Evolutionary conservation across 2,113 vertebrate genomes (phyloP).

Genomic region (Pristiophorus japonicus): DNA sequence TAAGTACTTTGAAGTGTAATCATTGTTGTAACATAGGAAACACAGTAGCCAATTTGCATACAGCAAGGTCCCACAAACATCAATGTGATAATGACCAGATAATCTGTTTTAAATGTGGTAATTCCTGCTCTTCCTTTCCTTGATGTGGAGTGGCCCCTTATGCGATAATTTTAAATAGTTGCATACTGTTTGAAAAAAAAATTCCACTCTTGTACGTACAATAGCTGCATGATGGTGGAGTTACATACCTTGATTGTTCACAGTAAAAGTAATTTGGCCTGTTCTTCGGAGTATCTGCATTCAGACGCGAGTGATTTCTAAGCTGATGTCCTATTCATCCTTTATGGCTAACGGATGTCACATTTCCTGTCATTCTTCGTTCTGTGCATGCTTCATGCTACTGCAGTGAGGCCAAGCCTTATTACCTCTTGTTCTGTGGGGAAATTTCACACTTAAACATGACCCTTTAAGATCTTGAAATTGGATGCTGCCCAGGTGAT

Average conservation of each 20-base stretch:
- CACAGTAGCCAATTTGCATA: not conserved
- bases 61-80: not conserved
- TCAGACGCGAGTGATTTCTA: not conserved
- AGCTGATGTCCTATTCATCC: not conserved
- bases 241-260: not conserved
- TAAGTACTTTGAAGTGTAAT: not conserved
- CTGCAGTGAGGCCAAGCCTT: not conserved
- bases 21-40: not conserved
- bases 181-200: not conserved
- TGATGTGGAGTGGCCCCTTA: not conserved
- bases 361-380: not conserved
- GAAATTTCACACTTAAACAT: not conserved
- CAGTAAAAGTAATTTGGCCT: not conserved
- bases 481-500: not conserved
- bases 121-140: not conserved
- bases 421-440: not conserved
- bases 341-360: not conserved
- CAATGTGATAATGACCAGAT: not conserved
- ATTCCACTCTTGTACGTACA: not conserved
- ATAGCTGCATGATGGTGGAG: not conserved
- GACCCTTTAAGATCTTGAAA: not conserved
- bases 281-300: not conserved
- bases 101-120: not conserved
- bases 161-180: not conserved
- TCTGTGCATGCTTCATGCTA: not conserved